Base-by-base conservation (phyloP, 2,113 vertebrate genomes). In the Onychostoma macrolepis region DNA sequence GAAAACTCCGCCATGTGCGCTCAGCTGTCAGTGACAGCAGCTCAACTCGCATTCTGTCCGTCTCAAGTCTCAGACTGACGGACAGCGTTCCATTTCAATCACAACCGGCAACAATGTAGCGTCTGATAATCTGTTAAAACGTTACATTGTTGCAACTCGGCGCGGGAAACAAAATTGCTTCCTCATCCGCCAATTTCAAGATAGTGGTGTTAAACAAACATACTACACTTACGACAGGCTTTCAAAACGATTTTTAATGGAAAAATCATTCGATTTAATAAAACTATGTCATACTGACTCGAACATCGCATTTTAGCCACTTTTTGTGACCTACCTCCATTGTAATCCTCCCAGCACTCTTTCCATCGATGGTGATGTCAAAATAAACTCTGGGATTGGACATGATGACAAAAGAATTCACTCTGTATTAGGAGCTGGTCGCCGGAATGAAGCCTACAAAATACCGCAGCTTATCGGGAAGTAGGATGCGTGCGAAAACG, bases 361-460 rank as follows among this genome's bases (percentile, higher is more conserved):
- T 78, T 26, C 79, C 91, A 50, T 92, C 92, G 3, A 93, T 85
- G 1, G 86, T 26, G 50, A 96, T 90, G 71, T 97, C 96, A 84
- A 97, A 97, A 88, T 91, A 97, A 26, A 96, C 96, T 85, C 53
- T 28, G 0, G 95, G 95, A 24, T 92, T 95, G 13, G 81, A 90
- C 96, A 96, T 96, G 63, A 19, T 86, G 85, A 61, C 28, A 50
- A 53, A 82, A 13, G 28, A 38, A 21, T 33, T 13, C 8, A 28
- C 9, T 36, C 48, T 53, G 12, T 58, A 2, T 48, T n/a, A 61
- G 50, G 8, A 43, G 65, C 65, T 11, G 38, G 24, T 80, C 65
- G 48, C 48, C 38, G 65, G 36, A 24, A 24, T 1, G 80, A 41
- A 24, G 5, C 50, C 65, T 12, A 38, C 45, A 48, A 78, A 63